Percentiles rank a stretch among this genome's conserved stretches.
Conservation (phyloP, 1,140 invertebrate genomes). For the Aphelenchoides besseyi region DNA sequence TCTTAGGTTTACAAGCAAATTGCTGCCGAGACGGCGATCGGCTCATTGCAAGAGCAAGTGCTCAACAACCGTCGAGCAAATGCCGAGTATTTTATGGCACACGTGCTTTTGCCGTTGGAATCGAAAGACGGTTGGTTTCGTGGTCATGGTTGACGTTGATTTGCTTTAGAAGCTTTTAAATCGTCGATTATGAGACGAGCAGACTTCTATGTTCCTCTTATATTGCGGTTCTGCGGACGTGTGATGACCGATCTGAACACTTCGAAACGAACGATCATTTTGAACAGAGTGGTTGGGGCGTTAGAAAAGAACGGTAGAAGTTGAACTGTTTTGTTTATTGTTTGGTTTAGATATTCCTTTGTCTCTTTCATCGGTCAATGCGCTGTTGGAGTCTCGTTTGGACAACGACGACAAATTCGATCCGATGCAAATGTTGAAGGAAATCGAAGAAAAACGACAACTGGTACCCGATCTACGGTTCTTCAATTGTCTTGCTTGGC, state of each 20-base stretch:
- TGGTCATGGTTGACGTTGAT: not conserved
- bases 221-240: constrained; percentile 15
- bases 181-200: not conserved
- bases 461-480: constrained; percentile 12
- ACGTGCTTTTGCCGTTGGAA: constrained; percentile 20
- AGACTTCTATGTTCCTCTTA: constrained; percentile 22
- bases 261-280: not conserved
- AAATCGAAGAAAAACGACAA: constrained; percentile 12
- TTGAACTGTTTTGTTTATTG: not conserved
- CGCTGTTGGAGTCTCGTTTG: constrained; percentile 9
- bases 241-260: constrained; percentile 17
- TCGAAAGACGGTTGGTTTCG: constrained; percentile 8
- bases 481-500: constrained; percentile 24
- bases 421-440: not conserved
- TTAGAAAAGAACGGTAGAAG: not conserved
- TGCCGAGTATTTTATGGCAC: constrained; percentile 23
- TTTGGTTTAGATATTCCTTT: constrained; percentile 19
- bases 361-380: not conserved
- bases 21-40: not conserved
- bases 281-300: constrained; percentile 7
- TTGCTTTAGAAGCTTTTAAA: constrained; percentile 20
- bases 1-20: constrained; percentile 7
- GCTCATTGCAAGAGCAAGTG: not conserved
- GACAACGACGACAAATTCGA: constrained; percentile 23
- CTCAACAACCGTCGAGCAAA: not conserved